Evolutionary conservation across 2,888 invertebrate genomes (phyloP).

Genomic region (Epistrophe eligans): DNA sequence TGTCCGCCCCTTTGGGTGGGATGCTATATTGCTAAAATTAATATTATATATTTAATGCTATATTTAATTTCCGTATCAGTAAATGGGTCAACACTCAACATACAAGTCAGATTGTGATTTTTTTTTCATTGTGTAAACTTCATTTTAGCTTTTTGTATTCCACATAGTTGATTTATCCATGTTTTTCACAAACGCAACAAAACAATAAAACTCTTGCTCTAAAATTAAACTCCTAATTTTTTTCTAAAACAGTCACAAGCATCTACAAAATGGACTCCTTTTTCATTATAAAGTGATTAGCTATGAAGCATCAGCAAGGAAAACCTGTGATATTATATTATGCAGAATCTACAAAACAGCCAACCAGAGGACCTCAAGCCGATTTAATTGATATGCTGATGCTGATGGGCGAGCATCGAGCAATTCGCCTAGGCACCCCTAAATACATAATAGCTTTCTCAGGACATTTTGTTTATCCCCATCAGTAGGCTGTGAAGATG

Average conservation of each 20-base stretch:
- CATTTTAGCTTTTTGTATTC: too few relatives aligned
- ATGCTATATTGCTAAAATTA: too few relatives aligned
- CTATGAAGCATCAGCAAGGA: conserved; percentile 5
- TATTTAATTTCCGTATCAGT: too few relatives aligned
- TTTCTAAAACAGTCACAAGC: background rate
- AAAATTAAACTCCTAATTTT: background rate
- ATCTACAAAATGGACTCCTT: conserved; percentile 7
- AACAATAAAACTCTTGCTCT: too few relatives aligned
- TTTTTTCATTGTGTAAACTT: too few relatives aligned
- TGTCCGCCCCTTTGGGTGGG: too few relatives aligned
- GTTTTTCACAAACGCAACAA: too few relatives aligned
- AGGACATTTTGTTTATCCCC: conserved; percentile 58
- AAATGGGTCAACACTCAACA: too few relatives aligned
- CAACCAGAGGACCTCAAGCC: conserved; percentile 24
- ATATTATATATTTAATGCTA: too few relatives aligned
- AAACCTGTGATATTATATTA: background rate
- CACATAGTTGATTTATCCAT: too few relatives aligned
- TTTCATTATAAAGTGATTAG: conserved; percentile 66
- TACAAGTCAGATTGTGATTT: too few relatives aligned
- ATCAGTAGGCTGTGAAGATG: conserved; percentile 62
- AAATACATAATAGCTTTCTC: conserved; percentile 57
- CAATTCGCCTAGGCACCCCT: conserved; percentile 62
- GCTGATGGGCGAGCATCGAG: conserved; percentile 32
- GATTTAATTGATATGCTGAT: conserved; percentile 67
- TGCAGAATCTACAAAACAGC: background rate